Percentiles rank a stretch among this genome's conserved stretches.
Evolutionary conservation across 2,888 invertebrate species (phyloP).

Genomic region (Meiosimyza platycephala): DNA sequence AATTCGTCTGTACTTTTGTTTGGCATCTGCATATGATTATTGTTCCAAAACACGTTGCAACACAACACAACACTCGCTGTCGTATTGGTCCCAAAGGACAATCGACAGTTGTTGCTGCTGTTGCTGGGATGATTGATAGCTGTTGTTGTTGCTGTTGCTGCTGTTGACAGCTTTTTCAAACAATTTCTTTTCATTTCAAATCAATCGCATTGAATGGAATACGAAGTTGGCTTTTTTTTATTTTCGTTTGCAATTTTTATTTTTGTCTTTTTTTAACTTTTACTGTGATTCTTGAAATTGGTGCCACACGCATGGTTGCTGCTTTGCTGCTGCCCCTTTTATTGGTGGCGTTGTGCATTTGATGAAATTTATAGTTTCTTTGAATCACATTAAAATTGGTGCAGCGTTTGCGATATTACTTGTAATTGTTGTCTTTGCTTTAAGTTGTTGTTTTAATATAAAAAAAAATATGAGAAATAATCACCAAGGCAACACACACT

Average conservation of each 20-base stretch:
- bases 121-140: slow-evolving; percentile 60
- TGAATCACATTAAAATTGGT: not conserved
- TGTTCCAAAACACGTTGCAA: slow-evolving; percentile 2
- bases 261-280: slow-evolving; percentile 20
- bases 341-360: slow-evolving; percentile 7
- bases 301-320: slow-evolving; percentile 18
- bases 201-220: slow-evolving; percentile 19
- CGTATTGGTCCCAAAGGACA: slow-evolving; percentile 47
- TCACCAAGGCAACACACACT: no score
- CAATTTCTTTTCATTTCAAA: slow-evolving; percentile 10
- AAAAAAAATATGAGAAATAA: no score
- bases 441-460: no score
- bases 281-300: slow-evolving; percentile 15
- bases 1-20: not conserved
- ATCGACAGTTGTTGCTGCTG: slow-evolving; percentile 19
- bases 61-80: slow-evolving; percentile 13
- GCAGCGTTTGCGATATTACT: not conserved
- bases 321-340: not conserved
- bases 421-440: not conserved
- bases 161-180: slow-evolving; percentile 23
- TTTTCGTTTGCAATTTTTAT: not conserved
- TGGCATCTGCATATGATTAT: slow-evolving; percentile 19
- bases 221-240: not conserved
- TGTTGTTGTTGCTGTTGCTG: slow-evolving; percentile 39
- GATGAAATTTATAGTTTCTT: slow-evolving; percentile 10